phyloP scores from a whole-genome alignment of 2,113 vertebrate species.

The Paradoxurus hermaphroditus region DNA sequence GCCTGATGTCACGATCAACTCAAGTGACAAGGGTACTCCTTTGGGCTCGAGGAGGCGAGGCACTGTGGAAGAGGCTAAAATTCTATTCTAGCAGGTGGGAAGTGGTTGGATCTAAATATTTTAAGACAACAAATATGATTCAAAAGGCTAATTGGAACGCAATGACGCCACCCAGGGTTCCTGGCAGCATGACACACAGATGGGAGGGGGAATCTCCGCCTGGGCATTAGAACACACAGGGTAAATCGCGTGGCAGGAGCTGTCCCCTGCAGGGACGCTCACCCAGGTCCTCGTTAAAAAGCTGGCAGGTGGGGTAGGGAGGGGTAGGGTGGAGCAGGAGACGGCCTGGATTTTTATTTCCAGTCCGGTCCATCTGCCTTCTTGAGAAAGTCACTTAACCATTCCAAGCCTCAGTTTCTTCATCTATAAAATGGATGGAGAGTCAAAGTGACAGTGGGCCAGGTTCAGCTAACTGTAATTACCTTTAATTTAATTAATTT shows the following conservation, averaged over 20 bases:
- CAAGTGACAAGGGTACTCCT: neutral
- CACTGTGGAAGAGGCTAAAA: neutral
- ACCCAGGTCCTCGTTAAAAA: neutral
- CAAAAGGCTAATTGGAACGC: constrained; percentile 49
- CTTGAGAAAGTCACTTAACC: neutral
- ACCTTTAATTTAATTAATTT: neutral
- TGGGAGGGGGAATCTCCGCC: neutral
- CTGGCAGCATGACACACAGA: neutral
- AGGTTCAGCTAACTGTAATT: neutral
- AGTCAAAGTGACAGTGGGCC: neutral
- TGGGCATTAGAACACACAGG: neutral
- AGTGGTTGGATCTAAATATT: constrained; percentile 72
- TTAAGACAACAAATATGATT: constrained; percentile 71
- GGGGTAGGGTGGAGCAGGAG: neutral
- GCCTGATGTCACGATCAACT: neutral
- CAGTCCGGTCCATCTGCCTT: neutral
- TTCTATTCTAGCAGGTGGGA: constrained; percentile 60
- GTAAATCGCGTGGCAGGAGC: neutral
- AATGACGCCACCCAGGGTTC: constrained; percentile 24
- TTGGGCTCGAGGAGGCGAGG: neutral
- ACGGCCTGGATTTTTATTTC: neutral
- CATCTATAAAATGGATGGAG: neutral
- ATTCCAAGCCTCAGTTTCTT: neutral
- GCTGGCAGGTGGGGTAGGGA: neutral
- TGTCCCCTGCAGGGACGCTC: neutral